Percentiles rank a stretch among this genome's conserved stretches.
Evolutionary conservation across 1,140 invertebrate species (phyloP).

Genomic region (Alviniconcha marisindica): DNA sequence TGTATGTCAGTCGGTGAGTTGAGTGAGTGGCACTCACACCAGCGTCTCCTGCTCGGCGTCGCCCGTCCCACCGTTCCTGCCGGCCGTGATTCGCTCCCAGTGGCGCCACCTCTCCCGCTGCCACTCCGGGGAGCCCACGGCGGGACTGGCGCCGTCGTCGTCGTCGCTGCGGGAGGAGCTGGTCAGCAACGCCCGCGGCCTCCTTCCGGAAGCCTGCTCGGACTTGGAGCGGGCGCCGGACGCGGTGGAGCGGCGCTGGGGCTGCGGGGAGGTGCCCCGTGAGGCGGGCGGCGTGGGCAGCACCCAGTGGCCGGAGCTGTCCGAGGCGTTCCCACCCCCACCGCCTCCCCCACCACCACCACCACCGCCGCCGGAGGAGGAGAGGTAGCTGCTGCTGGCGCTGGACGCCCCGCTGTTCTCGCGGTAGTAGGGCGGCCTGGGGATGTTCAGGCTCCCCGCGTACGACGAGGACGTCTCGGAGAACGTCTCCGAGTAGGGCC

Average conservation of each 20-base stretch:
- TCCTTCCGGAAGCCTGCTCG: neutral
- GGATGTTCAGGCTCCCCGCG: constrained; percentile 59
- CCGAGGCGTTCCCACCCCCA: constrained; percentile 49
- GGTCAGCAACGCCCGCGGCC: constrained; percentile 8
- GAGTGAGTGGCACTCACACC: constrained; percentile 36
- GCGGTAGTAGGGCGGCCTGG: constrained; percentile 56
- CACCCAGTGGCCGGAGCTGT: constrained; percentile 52
- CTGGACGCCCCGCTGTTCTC: constrained; percentile 54
- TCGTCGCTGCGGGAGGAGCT: constrained; percentile 17
- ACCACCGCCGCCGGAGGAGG: constrained; percentile 53
- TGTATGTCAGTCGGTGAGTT: neutral
- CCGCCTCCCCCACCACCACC: too few relatives aligned
- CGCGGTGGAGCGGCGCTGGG: constrained; percentile 35
- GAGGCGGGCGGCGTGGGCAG: constrained; percentile 53
- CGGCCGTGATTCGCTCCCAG: constrained; percentile 51
- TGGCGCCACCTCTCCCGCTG: constrained; percentile 54
- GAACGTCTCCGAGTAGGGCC: constrained; percentile 55
- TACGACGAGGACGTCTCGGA: too few relatives aligned
- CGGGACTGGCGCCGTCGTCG: constrained; percentile 24
- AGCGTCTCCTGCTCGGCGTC: constrained; percentile 58
- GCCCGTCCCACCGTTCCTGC: constrained; percentile 53
- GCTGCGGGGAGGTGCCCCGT: constrained; percentile 46
- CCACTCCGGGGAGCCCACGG: constrained; percentile 48
- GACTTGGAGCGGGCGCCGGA: neutral
- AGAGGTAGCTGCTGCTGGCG: constrained; percentile 52